phyloP scores from a whole-genome alignment of 2,797 vertebrate genomes.

The Coccyzus lansbergi region DNA sequence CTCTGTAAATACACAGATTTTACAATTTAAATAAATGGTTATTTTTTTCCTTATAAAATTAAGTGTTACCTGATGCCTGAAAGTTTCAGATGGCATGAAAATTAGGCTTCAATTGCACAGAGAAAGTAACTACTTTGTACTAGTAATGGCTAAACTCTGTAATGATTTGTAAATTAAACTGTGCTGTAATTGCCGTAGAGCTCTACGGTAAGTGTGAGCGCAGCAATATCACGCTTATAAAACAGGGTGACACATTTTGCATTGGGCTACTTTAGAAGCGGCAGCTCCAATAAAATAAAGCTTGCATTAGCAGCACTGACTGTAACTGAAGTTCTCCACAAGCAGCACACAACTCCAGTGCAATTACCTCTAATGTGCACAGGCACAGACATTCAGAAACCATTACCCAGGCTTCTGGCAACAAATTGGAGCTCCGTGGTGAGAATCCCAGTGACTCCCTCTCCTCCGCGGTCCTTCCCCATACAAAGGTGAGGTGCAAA shows the following conservation, averaged over 20 bases:
- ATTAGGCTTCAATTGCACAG: slow-evolving; percentile 57
- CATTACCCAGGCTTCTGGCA: background rate
- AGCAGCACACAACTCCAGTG: background rate
- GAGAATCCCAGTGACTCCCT: background rate
- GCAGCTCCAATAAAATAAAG: background rate
- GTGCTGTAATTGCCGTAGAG: slow-evolving; percentile 37
- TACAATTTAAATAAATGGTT: slow-evolving; percentile 64
- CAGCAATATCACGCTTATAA: background rate
- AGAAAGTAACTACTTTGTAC: slow-evolving; percentile 63
- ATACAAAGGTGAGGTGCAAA: background rate
- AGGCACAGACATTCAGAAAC: background rate
- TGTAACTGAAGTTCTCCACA: background rate
- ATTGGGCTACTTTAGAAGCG: background rate
- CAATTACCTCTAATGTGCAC: background rate
- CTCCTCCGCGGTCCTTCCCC: background rate
- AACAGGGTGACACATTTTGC: background rate
- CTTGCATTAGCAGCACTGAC: rapidly evolving
- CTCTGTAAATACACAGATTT: slow-evolving; percentile 53
- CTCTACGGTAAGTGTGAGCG: background rate
- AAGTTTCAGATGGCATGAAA: slow-evolving; percentile 59
- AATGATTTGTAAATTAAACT: slow-evolving; percentile 61
- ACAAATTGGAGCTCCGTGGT: background rate
- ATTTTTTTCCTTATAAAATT: slow-evolving; percentile 59
- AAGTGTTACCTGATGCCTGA: slow-evolving; percentile 61
- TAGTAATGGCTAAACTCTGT: slow-evolving; percentile 40